Percentiles rank a stretch among this genome's conserved stretches.
These are phyloP conservation scores for Progne subis DNA, from an alignment of 2,113 vertebrate genomes.

Conservation along the genomic window DNA sequence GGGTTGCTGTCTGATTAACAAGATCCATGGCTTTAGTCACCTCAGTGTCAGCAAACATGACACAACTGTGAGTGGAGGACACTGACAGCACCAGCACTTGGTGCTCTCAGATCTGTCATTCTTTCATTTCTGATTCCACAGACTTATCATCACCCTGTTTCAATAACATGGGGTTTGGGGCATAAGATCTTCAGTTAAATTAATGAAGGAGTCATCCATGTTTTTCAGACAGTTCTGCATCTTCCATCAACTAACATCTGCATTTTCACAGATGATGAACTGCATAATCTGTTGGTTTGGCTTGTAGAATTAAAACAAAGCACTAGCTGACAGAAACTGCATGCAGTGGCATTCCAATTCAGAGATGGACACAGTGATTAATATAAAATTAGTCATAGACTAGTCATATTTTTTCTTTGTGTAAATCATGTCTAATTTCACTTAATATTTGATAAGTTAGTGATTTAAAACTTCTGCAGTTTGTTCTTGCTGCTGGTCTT, in stretches of 20 bases:
- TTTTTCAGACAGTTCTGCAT: neutral
- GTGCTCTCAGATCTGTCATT: neutral
- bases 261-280: neutral
- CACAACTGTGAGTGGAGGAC: neutral
- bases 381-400: neutral
- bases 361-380: neutral
- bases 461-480: neutral
- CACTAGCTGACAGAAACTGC: neutral
- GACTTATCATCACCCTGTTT: neutral
- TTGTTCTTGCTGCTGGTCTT: neutral
- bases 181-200: neutral
- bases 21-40: neutral
- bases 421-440: slow-evolving; percentile 4
- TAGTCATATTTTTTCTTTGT: neutral
- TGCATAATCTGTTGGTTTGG: neutral
- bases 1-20: neutral
- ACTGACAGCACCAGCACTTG: neutral
- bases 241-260: neutral
- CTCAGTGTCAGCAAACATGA: neutral
- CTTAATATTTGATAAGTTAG: neutral
- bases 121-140: neutral
- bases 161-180: neutral
- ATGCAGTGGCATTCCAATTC: neutral
- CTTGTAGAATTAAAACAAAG: neutral
- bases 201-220: neutral